Percentiles rank a stretch among this genome's conserved stretches.
Conservation (phyloP, 2,113 vertebrate species). For the Pseudolaguvia tuberculata region DNA sequence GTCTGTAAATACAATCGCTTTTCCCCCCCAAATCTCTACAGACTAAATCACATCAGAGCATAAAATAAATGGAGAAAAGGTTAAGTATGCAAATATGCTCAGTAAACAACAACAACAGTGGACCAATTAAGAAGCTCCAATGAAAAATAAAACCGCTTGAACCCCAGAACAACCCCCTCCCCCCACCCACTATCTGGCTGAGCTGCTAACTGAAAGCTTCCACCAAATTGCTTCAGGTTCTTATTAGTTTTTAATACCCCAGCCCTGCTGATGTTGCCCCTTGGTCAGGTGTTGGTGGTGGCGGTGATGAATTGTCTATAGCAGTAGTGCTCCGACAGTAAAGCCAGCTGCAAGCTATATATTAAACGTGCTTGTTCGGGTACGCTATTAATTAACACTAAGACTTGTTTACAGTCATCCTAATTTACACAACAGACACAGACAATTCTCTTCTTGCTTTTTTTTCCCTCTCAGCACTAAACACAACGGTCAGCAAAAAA, state of each 20-base stretch:
- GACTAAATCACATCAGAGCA: conserved; percentile 23
- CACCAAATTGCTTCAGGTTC: not conserved
- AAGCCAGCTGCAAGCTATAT: not conserved
- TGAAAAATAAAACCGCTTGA: not conserved
- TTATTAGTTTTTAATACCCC: not conserved
- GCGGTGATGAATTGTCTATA: not conserved
- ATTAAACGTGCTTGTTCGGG: not conserved
- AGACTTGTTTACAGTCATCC: not conserved
- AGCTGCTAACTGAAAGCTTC: not conserved
- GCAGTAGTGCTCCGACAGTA: not conserved
- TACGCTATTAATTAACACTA: not conserved
- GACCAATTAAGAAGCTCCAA: not conserved
- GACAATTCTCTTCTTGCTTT: not conserved
- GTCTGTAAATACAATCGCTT: conserved; percentile 29
- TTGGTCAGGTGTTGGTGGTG: not conserved
- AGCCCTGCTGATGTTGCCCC: not conserved
- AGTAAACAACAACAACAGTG: not conserved
- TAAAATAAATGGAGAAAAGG: not conserved
- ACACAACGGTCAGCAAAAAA: no score
- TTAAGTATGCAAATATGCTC: conserved; percentile 3
- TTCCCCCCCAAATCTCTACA: conserved; percentile 10
- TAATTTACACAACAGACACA: not conserved
- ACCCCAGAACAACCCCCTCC: no score
- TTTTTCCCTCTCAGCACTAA: no score
- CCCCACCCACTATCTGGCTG: no score